Conservation (phyloP, 2,797 vertebrate genomes). For the Anguilla anguilla region DNA sequence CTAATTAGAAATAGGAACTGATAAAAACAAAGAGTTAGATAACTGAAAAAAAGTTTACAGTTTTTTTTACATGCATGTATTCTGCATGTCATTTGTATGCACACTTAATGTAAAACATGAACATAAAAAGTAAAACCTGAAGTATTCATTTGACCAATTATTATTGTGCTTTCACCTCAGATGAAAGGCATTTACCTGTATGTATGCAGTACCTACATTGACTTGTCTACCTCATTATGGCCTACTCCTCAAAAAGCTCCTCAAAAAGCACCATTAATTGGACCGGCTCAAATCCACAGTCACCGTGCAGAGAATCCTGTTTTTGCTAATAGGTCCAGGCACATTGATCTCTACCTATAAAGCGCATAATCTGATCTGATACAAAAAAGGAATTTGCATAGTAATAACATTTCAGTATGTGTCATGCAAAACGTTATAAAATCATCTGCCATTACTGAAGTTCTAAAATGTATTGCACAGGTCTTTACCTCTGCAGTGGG, state of each 20-base stretch:
- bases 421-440: background rate
- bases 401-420: background rate
- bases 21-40: background rate
- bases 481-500: background rate
- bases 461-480: background rate
- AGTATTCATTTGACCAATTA: background rate
- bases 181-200: background rate
- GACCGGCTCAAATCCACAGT: slow-evolving; percentile 21
- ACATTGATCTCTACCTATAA: background rate
- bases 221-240: background rate
- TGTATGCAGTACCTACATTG: background rate
- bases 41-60: background rate
- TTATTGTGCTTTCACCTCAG: background rate
- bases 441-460: background rate
- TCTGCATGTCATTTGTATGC: background rate
- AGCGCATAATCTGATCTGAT: background rate
- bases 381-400: background rate
- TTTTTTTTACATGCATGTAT: background rate
- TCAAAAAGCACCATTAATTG: slow-evolving; percentile 63
- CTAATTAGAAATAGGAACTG: background rate
- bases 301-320: background rate
- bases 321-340: background rate
- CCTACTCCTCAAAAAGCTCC: background rate
- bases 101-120: background rate
- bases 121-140: background rate